Evolutionary conservation across 2,888 invertebrate species (phyloP).

Genomic region (Ophion obscuratus): DNA sequence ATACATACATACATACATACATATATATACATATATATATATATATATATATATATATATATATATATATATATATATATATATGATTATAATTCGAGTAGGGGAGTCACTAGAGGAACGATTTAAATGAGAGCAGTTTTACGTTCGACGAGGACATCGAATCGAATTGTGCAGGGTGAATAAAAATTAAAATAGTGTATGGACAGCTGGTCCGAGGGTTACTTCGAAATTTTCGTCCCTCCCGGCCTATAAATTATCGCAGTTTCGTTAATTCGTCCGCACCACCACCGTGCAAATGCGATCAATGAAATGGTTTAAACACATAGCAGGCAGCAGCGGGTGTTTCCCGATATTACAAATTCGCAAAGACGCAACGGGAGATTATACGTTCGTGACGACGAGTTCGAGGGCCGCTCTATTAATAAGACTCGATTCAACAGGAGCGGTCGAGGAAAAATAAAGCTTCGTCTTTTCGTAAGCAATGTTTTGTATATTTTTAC

Average conservation of each 20-base stretch:
- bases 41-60: too few relatives aligned
- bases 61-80: too few relatives aligned
- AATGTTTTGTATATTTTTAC: constrained; percentile 58
- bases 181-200: constrained; percentile 29
- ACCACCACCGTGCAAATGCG: constrained; percentile 33
- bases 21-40: too few relatives aligned
- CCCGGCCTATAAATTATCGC: constrained; percentile 43
- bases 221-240: constrained; percentile 3
- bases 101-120: constrained; percentile 14
- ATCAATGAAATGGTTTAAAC: constrained; percentile 2
- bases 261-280: constrained; percentile 50
- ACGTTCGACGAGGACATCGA: constrained; percentile 56
- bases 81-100: constrained; percentile 2
- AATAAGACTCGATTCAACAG: constrained; percentile 46
- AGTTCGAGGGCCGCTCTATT: constrained; percentile 42
- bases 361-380: constrained; percentile 25
- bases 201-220: constrained; percentile 34
- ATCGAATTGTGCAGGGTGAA: constrained; percentile 36
- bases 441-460: constrained; percentile 26
- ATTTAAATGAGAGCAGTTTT: constrained; percentile 54
- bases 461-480: constrained; percentile 37
- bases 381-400: background rate
- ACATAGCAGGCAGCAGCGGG: background rate
- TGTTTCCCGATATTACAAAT: constrained; percentile 13
- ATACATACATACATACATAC: too few relatives aligned